phyloP scores from a whole-genome alignment of 2,797 vertebrate species.

The Periparus ater region DNA sequence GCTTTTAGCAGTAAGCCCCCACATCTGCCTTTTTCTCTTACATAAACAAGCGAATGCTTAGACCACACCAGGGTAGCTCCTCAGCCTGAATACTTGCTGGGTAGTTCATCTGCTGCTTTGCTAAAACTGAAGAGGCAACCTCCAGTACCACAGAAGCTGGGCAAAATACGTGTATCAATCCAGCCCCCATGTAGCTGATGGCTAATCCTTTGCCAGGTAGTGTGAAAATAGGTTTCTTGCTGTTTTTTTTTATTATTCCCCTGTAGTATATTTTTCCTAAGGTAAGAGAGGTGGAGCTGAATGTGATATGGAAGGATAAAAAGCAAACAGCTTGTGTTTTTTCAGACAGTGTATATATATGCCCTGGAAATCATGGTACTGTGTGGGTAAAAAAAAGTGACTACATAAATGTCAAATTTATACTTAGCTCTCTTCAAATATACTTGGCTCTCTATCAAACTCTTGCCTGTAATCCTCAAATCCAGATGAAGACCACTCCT shows the following conservation, averaged over 20 bases:
- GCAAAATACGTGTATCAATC: neutral
- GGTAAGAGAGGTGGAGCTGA: neutral
- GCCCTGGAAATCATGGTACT: neutral
- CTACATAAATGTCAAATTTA: neutral
- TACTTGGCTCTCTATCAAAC: neutral
- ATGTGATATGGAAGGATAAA: neutral
- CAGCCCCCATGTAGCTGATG: fast-evolving
- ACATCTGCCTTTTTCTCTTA: neutral
- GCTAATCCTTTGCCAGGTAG: neutral
- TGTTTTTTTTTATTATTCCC: neutral
- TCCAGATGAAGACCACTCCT: neutral
- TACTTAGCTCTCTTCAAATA: neutral
- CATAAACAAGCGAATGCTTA: neutral
- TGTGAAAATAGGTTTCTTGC: neutral
- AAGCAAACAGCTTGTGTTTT: neutral
- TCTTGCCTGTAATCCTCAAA: neutral
- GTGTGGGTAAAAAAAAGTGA: neutral
- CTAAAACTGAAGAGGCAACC: neutral
- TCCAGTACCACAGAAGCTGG: neutral
- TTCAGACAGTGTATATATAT: neutral
- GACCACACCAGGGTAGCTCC: fast-evolving
- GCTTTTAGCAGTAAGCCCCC: neutral
- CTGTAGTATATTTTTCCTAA: neutral
- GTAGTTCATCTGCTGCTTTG: neutral
- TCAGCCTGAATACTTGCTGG: neutral